phyloP scores from a whole-genome alignment of 2,797 vertebrate genomes.

The Adrianichthys oophorus region DNA sequence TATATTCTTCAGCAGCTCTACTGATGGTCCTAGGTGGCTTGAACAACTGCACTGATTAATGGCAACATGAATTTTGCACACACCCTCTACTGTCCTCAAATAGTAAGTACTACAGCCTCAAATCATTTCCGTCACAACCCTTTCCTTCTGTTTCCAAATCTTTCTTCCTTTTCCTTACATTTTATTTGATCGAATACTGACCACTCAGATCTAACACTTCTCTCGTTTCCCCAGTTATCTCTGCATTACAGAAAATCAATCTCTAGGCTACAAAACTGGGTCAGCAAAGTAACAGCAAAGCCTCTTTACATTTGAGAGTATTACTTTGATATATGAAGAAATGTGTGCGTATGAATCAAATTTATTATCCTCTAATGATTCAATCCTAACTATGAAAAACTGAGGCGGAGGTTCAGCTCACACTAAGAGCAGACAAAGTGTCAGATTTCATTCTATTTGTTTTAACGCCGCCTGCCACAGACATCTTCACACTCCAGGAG shows the following conservation, averaged over 20 bases:
- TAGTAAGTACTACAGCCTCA: conserved; percentile 60
- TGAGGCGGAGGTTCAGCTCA: conserved; percentile 6
- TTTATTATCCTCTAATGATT: conserved; percentile 30
- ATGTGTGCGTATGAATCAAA: conserved; percentile 51
- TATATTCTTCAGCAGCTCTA: conserved; percentile 57
- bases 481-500: conserved; percentile 20
- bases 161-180: conserved; percentile 18
- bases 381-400: conserved; percentile 23
- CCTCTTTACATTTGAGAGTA: conserved; percentile 29
- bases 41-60: conserved; percentile 68
- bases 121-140: conserved; percentile 53
- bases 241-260: conserved; percentile 46
- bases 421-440: conserved; percentile 2
- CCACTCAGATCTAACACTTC: conserved; percentile 48
- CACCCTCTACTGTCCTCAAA: conserved; percentile 71
- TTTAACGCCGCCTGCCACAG: conserved; percentile 17
- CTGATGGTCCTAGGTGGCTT: conserved; percentile 65
- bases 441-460: conserved; percentile 15
- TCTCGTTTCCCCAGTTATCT: conserved; percentile 56
- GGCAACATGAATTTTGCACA: conserved; percentile 67
- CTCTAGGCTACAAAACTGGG: conserved; percentile 60
- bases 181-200: conserved; percentile 40
- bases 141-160: conserved; percentile 13
- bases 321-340: conserved; percentile 62
- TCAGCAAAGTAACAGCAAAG: conserved; percentile 61